Conservation (phyloP, 1,140 invertebrate genomes). For the Drosophila biarmipes region DNA sequence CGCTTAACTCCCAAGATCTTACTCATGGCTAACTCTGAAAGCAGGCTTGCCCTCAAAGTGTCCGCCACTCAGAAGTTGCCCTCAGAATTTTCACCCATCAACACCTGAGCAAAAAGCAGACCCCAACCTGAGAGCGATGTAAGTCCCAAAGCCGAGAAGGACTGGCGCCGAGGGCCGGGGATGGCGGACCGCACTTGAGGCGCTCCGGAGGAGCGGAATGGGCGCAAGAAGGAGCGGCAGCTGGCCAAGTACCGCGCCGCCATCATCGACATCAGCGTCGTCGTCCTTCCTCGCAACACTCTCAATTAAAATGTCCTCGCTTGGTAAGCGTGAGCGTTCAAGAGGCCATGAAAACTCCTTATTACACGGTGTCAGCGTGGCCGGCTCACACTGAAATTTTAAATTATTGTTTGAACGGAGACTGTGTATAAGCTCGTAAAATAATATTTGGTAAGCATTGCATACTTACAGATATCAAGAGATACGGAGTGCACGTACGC, state of each 20-base stretch:
- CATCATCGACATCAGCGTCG: slow-evolving; percentile 32
- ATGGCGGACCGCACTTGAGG: slow-evolving; percentile 63
- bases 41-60: slow-evolving; percentile 25
- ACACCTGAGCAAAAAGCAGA: slow-evolving; percentile 59
- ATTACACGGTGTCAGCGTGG: slow-evolving; percentile 74
- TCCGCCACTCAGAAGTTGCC: slow-evolving; percentile 34
- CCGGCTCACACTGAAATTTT: slow-evolving; percentile 13
- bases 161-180: slow-evolving; percentile 43
- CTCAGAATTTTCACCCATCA: slow-evolving; percentile 63
- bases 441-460: too few species aligned
- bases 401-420: too few species aligned
- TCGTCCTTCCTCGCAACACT: slow-evolving; percentile 70
- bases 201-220: slow-evolving; percentile 40
- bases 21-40: slow-evolving; percentile 30
- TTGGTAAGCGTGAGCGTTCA: slow-evolving; percentile 81
- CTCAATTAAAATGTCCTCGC: slow-evolving; percentile 83
- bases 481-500: too few species aligned
- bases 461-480: too few species aligned
- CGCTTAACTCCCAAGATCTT: slow-evolving; percentile 17
- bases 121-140: neutral
- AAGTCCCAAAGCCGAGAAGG: slow-evolving; percentile 17
- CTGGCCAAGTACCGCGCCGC: slow-evolving; percentile 71
- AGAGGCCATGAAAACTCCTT: slow-evolving; percentile 83
- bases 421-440: too few species aligned
- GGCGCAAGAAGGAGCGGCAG: slow-evolving; percentile 51